A percentile compares a stretch with the other conserved stretches of the same genome.
phyloP scores from a whole-genome alignment of 2,797 vertebrate species.

The Rhabdomys pumilio region DNA sequence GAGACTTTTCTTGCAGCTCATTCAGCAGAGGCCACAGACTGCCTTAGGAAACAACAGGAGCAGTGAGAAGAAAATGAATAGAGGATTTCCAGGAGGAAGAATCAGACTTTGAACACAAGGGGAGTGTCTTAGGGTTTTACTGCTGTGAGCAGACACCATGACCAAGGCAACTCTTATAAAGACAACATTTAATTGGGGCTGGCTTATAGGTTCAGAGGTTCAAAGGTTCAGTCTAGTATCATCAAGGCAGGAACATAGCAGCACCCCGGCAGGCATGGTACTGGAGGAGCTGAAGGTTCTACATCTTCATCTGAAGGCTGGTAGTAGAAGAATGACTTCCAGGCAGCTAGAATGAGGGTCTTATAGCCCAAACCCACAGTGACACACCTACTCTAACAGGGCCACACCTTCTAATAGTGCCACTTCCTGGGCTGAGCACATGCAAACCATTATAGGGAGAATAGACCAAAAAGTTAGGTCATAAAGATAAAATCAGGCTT shows the following conservation, averaged over 20 bases:
- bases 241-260: background rate
- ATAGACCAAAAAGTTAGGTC: background rate
- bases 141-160: no score
- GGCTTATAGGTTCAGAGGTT: background rate
- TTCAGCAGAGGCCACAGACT: constrained; percentile 9
- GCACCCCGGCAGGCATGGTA: background rate
- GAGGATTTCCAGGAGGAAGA: background rate
- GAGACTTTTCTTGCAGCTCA: background rate
- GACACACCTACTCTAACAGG: background rate
- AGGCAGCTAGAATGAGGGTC: background rate
- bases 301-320: background rate
- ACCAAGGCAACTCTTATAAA: no score
- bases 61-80: constrained; percentile 38
- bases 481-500: constrained; percentile 48
- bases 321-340: background rate
- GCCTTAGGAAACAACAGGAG: background rate
- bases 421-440: background rate
- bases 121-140: background rate
- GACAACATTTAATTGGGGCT: background rate
- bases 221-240: background rate
- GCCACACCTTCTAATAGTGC: background rate
- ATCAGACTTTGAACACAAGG: background rate
- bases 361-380: background rate
- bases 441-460: background rate
- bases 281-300: background rate